phyloP scores from a whole-genome alignment of 2,888 invertebrate genomes.

The Cylloceria caligata region DNA sequence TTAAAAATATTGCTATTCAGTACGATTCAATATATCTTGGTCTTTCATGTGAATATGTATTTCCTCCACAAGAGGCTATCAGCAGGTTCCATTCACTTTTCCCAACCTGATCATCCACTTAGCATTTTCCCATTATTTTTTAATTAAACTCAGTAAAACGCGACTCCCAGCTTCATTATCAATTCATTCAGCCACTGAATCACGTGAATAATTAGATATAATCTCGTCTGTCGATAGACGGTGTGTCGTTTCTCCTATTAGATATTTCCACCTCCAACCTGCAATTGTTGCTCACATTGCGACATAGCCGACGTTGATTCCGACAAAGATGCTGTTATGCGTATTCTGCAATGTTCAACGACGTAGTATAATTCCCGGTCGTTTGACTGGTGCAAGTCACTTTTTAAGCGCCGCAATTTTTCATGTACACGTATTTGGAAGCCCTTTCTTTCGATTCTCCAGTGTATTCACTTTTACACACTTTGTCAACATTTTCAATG shows the following conservation, averaged over 20 bases:
- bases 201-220: conserved; percentile 26
- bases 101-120: neutral
- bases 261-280: conserved; percentile 3
- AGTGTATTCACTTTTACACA: neutral
- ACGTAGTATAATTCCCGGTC: neutral
- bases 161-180: conserved; percentile 2
- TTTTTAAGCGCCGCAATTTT: too few relatives aligned
- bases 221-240: conserved; percentile 22
- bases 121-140: conserved; percentile 22
- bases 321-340: neutral
- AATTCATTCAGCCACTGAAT: conserved; percentile 24
- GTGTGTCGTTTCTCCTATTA: conserved; percentile 27
- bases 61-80: neutral
- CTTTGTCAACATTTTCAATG: neutral
- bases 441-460: too few relatives aligned
- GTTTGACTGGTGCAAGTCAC: neutral
- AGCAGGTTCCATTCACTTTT: conserved; percentile 1
- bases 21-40: neutral
- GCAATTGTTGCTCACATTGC: neutral
- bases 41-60: neutral
- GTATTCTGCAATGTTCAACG: neutral
- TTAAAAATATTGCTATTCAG: neutral
- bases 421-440: too few relatives aligned
- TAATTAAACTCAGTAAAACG: conserved; percentile 27
- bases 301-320: neutral